Base-by-base conservation (phyloP, 2,113 vertebrate genomes). In the Puffinus mauretanicus region DNA sequence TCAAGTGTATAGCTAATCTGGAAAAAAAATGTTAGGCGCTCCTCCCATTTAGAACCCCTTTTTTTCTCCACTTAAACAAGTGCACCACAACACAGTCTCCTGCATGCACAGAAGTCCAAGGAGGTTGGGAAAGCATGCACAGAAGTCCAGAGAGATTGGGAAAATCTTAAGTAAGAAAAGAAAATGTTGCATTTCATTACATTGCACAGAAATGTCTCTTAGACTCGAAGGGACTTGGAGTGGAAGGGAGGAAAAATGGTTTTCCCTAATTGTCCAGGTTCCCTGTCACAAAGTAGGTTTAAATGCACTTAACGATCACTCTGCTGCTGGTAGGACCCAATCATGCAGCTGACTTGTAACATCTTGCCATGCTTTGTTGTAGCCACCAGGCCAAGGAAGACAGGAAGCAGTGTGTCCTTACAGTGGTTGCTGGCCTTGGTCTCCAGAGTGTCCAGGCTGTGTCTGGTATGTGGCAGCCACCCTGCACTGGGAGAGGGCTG, bases 251-350 rank as follows among this genome's bases (percentile, higher is more conserved):
- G 13, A 79, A 36, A 54, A 30, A 7, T 17, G 5, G 1, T 47
- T 83, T 52, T 57, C 22, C 26, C 8, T 24, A 5, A 5, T 11
- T 44, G 40, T 12, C 24, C 10, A 7, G 4, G 16, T 57, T 32
- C 14, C 18, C 11, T 58, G 64, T 44, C 20, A 7, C 1, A 3
- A 60, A 55, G 4, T 46, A 66, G 18, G 4, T 30, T 44, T 60
- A 24, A 61, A 34, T 21, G 12, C 11, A 4, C 16, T 16, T 14
- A 44, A 60, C 5, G 12, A 3, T 46, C 15, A 2, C 4, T 40
- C 7, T 54, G 9, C 21, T 52, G 27, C 44, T 47, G 29, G 13
- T 32, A 55, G 32, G n/a, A 42, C 32, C 47, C 0, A 0, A 13
- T 36, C 11, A 15, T 27, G 44, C 38, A 69, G 42, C 54, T 78